These are phyloP conservation scores for Muscidifurax raptorellus DNA, from an alignment of 1,140 invertebrate species.

Conservation along the genomic window DNA sequence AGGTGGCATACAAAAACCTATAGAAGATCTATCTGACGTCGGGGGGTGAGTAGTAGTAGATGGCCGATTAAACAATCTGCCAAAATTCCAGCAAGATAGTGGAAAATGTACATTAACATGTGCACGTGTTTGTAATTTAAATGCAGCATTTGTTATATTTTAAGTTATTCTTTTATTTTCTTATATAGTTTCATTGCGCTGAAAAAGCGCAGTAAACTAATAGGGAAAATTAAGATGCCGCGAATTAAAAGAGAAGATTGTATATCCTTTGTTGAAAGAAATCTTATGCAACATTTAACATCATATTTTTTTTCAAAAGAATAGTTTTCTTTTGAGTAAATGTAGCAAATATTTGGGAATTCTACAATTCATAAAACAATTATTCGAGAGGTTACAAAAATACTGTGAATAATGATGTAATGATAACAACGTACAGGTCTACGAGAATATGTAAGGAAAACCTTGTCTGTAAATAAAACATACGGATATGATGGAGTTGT, in stretches of 20 bases:
- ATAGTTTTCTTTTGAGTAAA: not conserved
- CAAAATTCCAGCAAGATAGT: slow-evolving; percentile 41
- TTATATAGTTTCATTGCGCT: slow-evolving; percentile 14
- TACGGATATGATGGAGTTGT: slow-evolving; percentile 43
- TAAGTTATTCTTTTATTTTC: slow-evolving; percentile 23
- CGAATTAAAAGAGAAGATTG: slow-evolving; percentile 28
- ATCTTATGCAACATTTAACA: not conserved
- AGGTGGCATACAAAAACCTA: slow-evolving; percentile 68
- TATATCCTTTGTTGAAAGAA: not conserved
- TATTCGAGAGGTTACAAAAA: slow-evolving; percentile 43
- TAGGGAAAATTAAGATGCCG: slow-evolving; percentile 21
- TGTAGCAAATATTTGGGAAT: not conserved
- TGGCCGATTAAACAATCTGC: slow-evolving; percentile 43
- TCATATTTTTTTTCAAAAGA: not conserved
- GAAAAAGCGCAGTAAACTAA: slow-evolving; percentile 13
- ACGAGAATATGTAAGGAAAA: slow-evolving; percentile 53
- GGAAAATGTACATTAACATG: slow-evolving; percentile 19
- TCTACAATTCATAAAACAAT: slow-evolving; percentile 25
- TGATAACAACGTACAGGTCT: slow-evolving; percentile 55
- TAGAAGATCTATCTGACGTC: slow-evolving; percentile 74
- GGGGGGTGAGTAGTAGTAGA: slow-evolving; percentile 76
- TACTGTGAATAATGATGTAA: slow-evolving; percentile 52
- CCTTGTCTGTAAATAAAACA: slow-evolving; percentile 54
- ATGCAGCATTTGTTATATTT: slow-evolving; percentile 42
- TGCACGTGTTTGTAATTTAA: slow-evolving; percentile 36